Conservation (phyloP, 2,113 vertebrate species). For the Coryphaenoides rupestris region DNA sequence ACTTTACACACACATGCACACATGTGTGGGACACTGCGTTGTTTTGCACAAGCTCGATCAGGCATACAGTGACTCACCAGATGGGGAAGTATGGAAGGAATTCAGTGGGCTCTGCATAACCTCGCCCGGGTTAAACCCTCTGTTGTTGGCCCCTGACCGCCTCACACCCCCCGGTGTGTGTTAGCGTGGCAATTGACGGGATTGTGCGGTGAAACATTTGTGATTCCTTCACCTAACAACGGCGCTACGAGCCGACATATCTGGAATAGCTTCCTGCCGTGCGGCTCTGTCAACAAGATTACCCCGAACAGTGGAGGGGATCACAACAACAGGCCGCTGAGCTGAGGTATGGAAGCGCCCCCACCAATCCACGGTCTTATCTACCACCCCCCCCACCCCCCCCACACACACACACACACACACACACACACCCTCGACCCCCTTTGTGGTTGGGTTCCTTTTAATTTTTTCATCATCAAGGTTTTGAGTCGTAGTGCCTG, state of each 20-base stretch:
- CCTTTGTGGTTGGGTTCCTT: too few species aligned
- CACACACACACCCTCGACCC: too few species aligned
- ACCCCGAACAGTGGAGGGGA: constrained; percentile 53
- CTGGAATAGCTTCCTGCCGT: constrained; percentile 66
- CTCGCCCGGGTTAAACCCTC: constrained; percentile 58
- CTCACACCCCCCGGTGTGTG: too few species aligned
- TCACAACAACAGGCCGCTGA: constrained; percentile 41
- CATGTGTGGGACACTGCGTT: constrained; percentile 14
- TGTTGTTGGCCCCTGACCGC: constrained; percentile 60
- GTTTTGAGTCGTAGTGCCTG: too few species aligned
- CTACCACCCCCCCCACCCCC: neutral
- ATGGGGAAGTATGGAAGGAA: constrained; percentile 66
- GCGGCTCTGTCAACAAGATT: constrained; percentile 64
- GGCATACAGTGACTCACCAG: constrained; percentile 54
- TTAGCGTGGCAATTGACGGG: constrained; percentile 50
- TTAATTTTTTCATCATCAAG: too few species aligned
- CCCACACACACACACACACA: neutral
- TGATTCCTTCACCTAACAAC: constrained; percentile 62
- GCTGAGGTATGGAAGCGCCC: constrained; percentile 15
- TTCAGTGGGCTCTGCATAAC: constrained; percentile 60
- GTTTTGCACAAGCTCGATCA: constrained; percentile 68
- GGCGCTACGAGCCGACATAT: constrained; percentile 58
- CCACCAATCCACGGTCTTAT: neutral
- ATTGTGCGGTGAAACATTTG: constrained; percentile 55
- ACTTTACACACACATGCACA: too few species aligned